A percentile compares a stretch with the other conserved stretches of the same genome.
Conservation (phyloP, 2,113 vertebrate species). For the Sinosuthora webbiana region DNA sequence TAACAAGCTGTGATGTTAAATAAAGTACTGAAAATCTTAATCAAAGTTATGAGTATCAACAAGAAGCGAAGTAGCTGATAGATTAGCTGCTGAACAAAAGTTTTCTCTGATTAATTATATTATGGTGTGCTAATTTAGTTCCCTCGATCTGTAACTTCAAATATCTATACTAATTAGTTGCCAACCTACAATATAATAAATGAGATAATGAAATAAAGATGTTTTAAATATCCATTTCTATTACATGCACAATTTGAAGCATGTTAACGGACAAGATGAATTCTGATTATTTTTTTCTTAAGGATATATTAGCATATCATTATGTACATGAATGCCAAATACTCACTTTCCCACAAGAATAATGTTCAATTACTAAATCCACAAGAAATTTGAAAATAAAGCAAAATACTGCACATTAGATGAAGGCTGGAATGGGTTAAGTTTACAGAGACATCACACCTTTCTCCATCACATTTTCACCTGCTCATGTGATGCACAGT, state of each 20-base stretch:
- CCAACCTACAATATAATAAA: slow-evolving; percentile 48
- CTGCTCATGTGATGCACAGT: slow-evolving; percentile 21
- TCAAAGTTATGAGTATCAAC: slow-evolving; percentile 38
- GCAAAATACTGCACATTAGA: not conserved
- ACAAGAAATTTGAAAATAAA: not conserved
- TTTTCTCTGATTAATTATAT: slow-evolving; percentile 51
- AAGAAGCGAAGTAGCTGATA: slow-evolving; percentile 32
- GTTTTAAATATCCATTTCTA: slow-evolving; percentile 31
- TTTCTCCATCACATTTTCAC: slow-evolving; percentile 60
- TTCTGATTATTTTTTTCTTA: not conserved
- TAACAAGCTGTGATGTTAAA: slow-evolving; percentile 3
- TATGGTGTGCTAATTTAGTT: slow-evolving; percentile 22
- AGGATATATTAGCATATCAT: not conserved
- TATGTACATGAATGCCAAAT: not conserved
- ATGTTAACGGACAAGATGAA: not conserved
- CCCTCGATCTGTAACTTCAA: slow-evolving; percentile 18
- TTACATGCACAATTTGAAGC: not conserved
- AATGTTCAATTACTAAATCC: not conserved
- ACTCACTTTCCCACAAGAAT: not conserved
- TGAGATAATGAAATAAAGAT: slow-evolving; percentile 40
- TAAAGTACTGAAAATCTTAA: slow-evolving; percentile 23
- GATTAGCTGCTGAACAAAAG: slow-evolving; percentile 33
- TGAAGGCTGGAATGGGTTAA: slow-evolving; percentile 31
- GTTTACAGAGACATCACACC: slow-evolving; percentile 29
- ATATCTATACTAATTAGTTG: slow-evolving; percentile 52